Conservation (phyloP, 2,888 invertebrate genomes). For the Lasioglossum oenotherae region DNA sequence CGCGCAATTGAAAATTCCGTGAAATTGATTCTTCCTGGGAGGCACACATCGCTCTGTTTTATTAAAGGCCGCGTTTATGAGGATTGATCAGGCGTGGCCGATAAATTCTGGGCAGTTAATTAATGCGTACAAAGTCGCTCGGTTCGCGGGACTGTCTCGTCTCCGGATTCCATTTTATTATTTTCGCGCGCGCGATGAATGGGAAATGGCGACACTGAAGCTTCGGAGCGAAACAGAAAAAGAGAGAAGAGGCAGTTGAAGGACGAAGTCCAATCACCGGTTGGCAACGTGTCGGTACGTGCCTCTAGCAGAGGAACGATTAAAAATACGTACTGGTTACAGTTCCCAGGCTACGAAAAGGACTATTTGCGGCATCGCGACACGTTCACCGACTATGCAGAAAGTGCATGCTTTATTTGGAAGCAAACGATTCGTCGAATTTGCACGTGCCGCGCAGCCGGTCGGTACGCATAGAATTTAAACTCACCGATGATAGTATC, state of each 20-base stretch:
- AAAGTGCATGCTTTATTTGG: conserved; percentile 46
- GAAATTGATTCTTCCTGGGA: conserved; percentile 6
- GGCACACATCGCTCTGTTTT: background rate
- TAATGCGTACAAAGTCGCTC: background rate
- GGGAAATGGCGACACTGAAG: background rate
- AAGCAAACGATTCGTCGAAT: conserved; percentile 3
- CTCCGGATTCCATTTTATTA: background rate
- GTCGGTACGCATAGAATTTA: background rate
- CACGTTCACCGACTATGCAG: conserved; percentile 47
- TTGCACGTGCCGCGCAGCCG: background rate
- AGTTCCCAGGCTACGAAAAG: background rate
- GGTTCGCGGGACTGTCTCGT: background rate
- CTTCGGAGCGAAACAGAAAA: background rate
- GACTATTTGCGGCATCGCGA: conserved; percentile 35
- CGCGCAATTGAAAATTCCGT: background rate
- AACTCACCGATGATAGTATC: background rate
- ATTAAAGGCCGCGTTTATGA: conserved; percentile 7
- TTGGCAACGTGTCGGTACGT: background rate
- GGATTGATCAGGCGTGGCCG: background rate
- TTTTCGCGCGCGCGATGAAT: background rate
- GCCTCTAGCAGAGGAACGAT: background rate
- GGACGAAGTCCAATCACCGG: background rate
- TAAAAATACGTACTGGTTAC: background rate
- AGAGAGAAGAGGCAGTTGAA: background rate
- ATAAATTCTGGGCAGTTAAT: background rate